These are phyloP conservation scores for Psittacula derbiana DNA, from an alignment of 2,797 vertebrate species.

Conservation along the genomic window DNA sequence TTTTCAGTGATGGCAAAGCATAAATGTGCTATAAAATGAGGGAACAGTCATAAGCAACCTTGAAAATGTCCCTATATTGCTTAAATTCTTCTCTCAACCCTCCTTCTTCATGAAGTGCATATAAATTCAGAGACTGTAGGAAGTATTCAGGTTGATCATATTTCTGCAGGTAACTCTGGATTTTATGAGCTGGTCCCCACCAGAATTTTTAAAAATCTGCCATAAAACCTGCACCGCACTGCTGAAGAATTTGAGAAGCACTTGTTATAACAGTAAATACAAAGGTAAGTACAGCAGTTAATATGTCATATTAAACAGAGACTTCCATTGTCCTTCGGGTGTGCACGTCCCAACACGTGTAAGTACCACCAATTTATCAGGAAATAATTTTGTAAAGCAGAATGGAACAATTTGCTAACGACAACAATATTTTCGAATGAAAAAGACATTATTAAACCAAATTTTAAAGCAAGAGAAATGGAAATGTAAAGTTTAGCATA, in stretches of 20 bases:
- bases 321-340: background rate
- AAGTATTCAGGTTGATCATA: background rate
- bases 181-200: constrained; percentile 10
- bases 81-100: background rate
- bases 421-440: constrained; percentile 7
- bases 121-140: background rate
- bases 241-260: constrained; percentile 1
- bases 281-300: background rate
- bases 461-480: constrained; percentile 15
- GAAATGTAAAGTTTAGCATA: background rate
- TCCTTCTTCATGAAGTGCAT: background rate
- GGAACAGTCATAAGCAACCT: constrained; percentile 44
- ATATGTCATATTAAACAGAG: background rate
- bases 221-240: background rate
- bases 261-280: background rate
- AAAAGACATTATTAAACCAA: background rate
- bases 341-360: background rate
- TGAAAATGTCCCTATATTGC: constrained; percentile 32
- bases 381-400: constrained; percentile 5
- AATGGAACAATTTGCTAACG: constrained; percentile 17
- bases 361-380: background rate
- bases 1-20: constrained; percentile 6
- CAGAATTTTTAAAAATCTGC: constrained; percentile 14
- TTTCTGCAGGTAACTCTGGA: background rate
- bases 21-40: background rate